phyloP scores from a whole-genome alignment of 2,797 vertebrate species.

The Distichodus sexfasciatus region DNA sequence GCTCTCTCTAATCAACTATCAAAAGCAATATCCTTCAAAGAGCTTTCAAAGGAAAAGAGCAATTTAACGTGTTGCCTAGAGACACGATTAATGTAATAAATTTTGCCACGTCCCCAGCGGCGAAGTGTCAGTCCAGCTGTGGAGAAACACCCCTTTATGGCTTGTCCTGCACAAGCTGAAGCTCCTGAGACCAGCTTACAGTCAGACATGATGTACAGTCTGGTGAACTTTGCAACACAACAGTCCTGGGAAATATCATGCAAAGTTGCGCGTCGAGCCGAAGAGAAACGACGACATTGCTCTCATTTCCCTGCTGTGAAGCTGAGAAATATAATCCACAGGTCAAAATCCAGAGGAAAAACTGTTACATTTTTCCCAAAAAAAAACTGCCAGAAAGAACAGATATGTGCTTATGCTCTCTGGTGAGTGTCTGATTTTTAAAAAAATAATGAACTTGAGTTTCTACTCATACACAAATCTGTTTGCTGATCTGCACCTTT shows the following conservation, averaged over 20 bases:
- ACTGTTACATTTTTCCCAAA: no score
- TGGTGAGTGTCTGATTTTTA: no score
- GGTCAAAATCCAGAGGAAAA: constrained; percentile 3
- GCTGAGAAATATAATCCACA: constrained; percentile 3
- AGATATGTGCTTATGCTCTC: no score
- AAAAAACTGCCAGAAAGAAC: background rate
- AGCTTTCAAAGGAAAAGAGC: constrained; percentile 63
- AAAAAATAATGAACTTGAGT: background rate
- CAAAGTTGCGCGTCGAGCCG: background rate
- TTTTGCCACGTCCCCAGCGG: constrained; percentile 48
- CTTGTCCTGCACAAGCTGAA: no score
- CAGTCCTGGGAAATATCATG: background rate
- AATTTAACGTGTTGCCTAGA: constrained; percentile 68
- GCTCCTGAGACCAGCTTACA: no score
- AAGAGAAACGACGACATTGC: constrained; percentile 7
- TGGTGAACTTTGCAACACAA: background rate
- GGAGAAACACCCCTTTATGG: no score
- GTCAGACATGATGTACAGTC: no score
- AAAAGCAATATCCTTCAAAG: constrained; percentile 70
- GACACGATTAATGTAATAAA: constrained; percentile 72
- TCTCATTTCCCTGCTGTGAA: constrained; percentile 13
- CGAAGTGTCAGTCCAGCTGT: constrained; percentile 35
- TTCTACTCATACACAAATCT: background rate
- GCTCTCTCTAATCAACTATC: constrained; percentile 73
- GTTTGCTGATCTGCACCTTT: background rate